Evolutionary conservation across 2,797 vertebrate genomes (phyloP).

Genomic region (Melanogrammus aeglefinus): DNA sequence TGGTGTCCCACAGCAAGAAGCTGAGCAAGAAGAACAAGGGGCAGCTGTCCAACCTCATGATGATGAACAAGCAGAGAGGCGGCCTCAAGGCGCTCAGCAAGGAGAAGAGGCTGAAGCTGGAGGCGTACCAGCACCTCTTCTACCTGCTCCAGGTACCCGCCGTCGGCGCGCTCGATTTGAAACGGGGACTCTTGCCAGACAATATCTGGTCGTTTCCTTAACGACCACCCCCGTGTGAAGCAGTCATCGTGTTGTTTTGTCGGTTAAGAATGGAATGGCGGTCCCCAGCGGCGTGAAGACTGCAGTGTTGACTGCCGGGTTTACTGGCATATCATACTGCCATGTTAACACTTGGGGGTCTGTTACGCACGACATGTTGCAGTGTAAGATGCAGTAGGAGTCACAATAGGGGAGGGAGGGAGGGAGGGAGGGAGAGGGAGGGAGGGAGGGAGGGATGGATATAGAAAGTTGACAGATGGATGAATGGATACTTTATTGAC

Average conservation of each 20-base stretch:
- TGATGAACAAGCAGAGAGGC: constrained; percentile 93
- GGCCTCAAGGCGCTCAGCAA: constrained; percentile 97
- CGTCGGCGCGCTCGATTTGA: not conserved
- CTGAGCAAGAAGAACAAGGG: constrained; percentile 97
- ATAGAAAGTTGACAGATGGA: not conserved
- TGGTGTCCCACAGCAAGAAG: constrained; percentile 98
- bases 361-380: not conserved
- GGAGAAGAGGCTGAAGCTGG: constrained; percentile 92
- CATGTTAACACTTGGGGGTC: not conserved
- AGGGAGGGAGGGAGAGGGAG: no score
- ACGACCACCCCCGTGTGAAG: not conserved
- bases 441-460: not conserved
- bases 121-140: constrained; percentile 95
- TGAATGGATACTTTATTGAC: not conserved
- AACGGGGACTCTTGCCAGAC: not conserved
- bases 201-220: not conserved
- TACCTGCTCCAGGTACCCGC: constrained; percentile 86
- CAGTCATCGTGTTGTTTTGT: not conserved
- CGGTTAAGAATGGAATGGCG: not conserved
- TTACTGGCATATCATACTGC: not conserved
- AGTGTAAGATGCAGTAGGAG: not conserved
- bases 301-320: not conserved
- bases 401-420: not conserved
- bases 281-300: not conserved
- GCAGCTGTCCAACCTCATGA: constrained; percentile 96